These are phyloP conservation scores for Armadillidium nasatum DNA, from an alignment of 1,140 invertebrate species.

Conservation along the genomic window DNA sequence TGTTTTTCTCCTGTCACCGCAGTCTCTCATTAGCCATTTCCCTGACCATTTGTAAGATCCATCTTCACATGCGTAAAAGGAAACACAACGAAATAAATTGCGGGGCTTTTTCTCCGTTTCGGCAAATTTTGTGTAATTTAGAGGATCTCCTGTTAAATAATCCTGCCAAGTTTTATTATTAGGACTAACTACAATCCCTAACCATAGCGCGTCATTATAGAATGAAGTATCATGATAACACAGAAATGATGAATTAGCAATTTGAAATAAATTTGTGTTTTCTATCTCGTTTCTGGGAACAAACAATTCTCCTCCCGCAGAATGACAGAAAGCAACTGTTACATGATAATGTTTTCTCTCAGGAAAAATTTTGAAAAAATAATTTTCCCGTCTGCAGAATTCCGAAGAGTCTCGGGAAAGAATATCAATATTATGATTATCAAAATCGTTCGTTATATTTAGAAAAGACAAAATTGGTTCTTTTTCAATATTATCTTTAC, in stretches of 20 bases:
- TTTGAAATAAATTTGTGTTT: slow-evolving; percentile 21
- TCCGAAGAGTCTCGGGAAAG: background rate
- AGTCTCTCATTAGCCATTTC: slow-evolving; percentile 26
- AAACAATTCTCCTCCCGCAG: slow-evolving; percentile 5
- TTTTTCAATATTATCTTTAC: background rate
- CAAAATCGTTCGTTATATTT: background rate
- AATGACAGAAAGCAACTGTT: slow-evolving; percentile 15
- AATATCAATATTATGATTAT: background rate
- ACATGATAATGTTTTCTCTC: slow-evolving; percentile 21
- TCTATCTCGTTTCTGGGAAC: slow-evolving; percentile 22
- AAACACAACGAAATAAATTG: slow-evolving; percentile 15
- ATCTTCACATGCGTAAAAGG: slow-evolving; percentile 20
- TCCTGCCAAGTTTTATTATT: background rate
- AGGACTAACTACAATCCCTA: background rate
- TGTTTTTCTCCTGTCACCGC: slow-evolving; percentile 6
- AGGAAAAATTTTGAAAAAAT: slow-evolving; percentile 7
- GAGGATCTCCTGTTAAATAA: background rate
- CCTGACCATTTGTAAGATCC: slow-evolving; percentile 20
- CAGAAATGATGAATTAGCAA: background rate
- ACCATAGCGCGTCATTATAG: slow-evolving; percentile 25
- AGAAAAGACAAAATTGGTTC: background rate
- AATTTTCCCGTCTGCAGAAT: background rate
- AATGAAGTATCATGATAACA: background rate
- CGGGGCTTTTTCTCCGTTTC: background rate
- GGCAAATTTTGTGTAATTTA: slow-evolving; percentile 21